Base-by-base conservation (phyloP, 2,113 vertebrate species). In the Cheilinus undulatus region DNA sequence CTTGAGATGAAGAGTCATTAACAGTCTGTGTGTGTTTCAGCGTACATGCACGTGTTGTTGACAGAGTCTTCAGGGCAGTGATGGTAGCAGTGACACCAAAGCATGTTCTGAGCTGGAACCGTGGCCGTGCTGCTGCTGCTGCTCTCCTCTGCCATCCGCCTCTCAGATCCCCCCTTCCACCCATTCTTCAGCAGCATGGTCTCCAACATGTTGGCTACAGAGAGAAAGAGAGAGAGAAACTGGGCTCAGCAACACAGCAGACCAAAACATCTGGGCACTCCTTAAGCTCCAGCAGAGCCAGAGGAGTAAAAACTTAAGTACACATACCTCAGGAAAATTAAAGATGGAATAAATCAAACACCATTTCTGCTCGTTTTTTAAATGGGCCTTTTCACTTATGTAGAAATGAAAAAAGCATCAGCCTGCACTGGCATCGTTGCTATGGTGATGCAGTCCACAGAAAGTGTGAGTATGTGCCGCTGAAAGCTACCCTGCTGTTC, bases 61-160 rank as follows among this genome's bases (percentile, higher is more conserved):
- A 94, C 89, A 0, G 96, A 95, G 74, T 96, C 95, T 74, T 98
- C 97, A 0, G 97, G 97, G 78, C 98, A 99, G 52, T 98, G 95
- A 71, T 97, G 95, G 86, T 96, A 94, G 91, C 98, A 99, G 84
- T 97, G 95, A 70, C 98, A 99, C 78, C 91, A 94, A 19, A 98
- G 89, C 50, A 93, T 84, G 91, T 94, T 95, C 78, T 93, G 93
- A 0, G 93, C 86, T 48, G 89, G 85, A 17, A 90, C 85, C 7
- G 94, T 87, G 63, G 90, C 92, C 0, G 93, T 87, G 51, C 90
- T 94, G 68, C 94, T 94, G 28, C 92, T 85, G 68, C 94, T 94
- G 27, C 92, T 84, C 20, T 95, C 94, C 76, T 95, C 96, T 65
- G 93, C 69, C 91, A 88, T 76, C 15, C 80, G 89, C 75, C 95